Base-by-base conservation (phyloP, 2,797 vertebrate species). In the Hemibagrus guttatus region DNA sequence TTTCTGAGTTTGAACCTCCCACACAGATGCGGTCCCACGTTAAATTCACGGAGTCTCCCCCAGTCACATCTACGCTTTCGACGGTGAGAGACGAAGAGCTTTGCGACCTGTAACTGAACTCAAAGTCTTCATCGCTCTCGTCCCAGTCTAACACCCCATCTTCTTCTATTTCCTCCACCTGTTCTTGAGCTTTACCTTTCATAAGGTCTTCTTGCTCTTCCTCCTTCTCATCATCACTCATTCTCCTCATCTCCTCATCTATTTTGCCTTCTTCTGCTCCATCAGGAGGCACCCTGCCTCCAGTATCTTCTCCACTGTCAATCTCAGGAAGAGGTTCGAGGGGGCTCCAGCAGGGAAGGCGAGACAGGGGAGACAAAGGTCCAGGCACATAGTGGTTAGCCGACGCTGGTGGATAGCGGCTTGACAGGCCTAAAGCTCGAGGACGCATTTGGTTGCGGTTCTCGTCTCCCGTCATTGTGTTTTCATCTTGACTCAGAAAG, bases 261-360 rank as follows among this genome's bases (percentile, higher is more conserved):
- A 94, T 87, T 0, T 93, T 88, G 1, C 95, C 93, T 89, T 99
- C 97, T 92, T 99, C 98, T 0, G 97, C 97, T 2, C 97, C 98
- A 17, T 99, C 98, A 0, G 97, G 98, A 17, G 98, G 97, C 72
- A 97, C 97, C 3, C 97, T 96, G 8, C 96, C 93, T 0, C 93
- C 96, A 16, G 91, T 95, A n/a, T 95, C 95, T 1, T 96, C 92
- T 7, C 94, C 94, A 1, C 85, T 89, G 88, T 96, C 96, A 54
- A 96, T 94, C 88, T 97, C 94, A n/a, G 95, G 94, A 81, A 97
- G 94, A 4, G 95, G 94, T 88, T 92, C 94, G 90, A 97, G 95
- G 17, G 95, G 96, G 82, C 94, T 95, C 95, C 95, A 95, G 92
- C 93, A 94, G 81, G 95, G 93, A 90, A 86, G 84, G 54, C 94